Evolutionary conservation across 2,888 invertebrate genomes (phyloP), one percentile per base, ranked within the genome.

Genomic region (Agriotes lineatus): DNA sequence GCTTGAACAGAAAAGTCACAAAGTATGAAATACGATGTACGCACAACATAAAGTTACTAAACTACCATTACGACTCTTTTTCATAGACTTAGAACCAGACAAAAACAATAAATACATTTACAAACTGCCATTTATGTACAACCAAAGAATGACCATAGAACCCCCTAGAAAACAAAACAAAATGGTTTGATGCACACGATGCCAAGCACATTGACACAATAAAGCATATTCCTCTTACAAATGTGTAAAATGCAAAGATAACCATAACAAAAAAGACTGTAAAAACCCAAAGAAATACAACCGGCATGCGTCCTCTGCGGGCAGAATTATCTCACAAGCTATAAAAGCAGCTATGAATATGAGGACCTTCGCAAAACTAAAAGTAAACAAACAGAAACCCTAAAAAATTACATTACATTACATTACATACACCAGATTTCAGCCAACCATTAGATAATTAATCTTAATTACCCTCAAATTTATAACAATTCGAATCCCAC

Each of bases 161-260:
- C 19, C 75, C 12, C 72, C 75, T 10, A 30, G 58, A 52, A 67
- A 45, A 45, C 58, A 56, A n/a, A 67, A 44, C 20, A 57, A 60
- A 33, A 72, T 75, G 10, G 69, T 66, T 1, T 75, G 74, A 56
- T 76, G 75, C 25, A 68, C 59, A n/a, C 66, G 71, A 44, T 75
- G 75, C 16, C 75, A 75, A 61, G 22, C 56, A 14, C 72, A 69
- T 44, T 73, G 73, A 5, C 74, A 74, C 58, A 74, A 74, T 10
- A 69, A 72, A 70, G 67, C 63, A 9, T 73, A 73, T 35, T 76
- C 73, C 39, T 57, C 57, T 22, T 63, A 64, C 7, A 52, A 60
- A 18, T 75, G 73, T 42, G 74, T 74, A 0, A 75, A 72, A 64
- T 76, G 74, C 35, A 73, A 70, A 33, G 63, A 18, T n/a, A 63